Evolutionary conservation across 30 jellyfish, hydroid and myxozoan species (phyloP).

Genomic region (Aurelia aurita complex sp. Pacific): DNA sequence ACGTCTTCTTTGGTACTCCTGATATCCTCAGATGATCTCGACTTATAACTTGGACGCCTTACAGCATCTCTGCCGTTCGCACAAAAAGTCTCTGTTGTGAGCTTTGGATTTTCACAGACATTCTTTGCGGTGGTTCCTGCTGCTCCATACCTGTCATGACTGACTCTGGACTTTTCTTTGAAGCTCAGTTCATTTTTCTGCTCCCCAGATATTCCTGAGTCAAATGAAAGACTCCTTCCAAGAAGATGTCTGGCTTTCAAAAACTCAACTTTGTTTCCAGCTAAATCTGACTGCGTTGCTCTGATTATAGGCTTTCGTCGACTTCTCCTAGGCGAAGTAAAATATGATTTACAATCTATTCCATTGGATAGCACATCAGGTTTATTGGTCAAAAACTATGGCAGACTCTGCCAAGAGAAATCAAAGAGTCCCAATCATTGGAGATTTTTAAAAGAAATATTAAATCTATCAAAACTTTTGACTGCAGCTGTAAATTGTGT

Average conservation of each 20-base stretch:
- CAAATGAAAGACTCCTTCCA: slow-evolving; percentile 53
- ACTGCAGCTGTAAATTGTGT: too few species aligned
- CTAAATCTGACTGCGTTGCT: not conserved
- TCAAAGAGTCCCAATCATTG: too few species aligned
- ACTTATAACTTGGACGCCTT: too few species aligned
- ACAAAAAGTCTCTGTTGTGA: not conserved
- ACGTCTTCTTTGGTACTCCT: not conserved
- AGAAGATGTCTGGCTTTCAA: slow-evolving; percentile 17
- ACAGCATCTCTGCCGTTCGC: not conserved
- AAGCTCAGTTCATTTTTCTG: slow-evolving; percentile 7
- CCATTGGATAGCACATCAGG: too few species aligned
- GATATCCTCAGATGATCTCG: too few species aligned
- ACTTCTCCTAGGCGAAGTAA: slow-evolving; percentile 28
- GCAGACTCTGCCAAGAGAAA: too few species aligned
- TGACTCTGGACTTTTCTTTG: slow-evolving; percentile 31
- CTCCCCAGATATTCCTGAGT: slow-evolving; percentile 17
- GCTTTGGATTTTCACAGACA: too few species aligned
- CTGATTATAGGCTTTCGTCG: slow-evolving; percentile 59
- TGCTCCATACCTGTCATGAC: slow-evolving; percentile 42
- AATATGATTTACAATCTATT: too few species aligned
- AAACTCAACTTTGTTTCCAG: slow-evolving; percentile 41
- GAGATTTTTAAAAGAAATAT: too few species aligned
- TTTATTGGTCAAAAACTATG: too few species aligned
- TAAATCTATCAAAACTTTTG: too few species aligned
- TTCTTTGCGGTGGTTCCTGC: not conserved